Percentiles rank a stretch among this genome's conserved stretches.
phyloP scores from a whole-genome alignment of 2,113 vertebrate species.

The Rousettus leschenaultii region DNA sequence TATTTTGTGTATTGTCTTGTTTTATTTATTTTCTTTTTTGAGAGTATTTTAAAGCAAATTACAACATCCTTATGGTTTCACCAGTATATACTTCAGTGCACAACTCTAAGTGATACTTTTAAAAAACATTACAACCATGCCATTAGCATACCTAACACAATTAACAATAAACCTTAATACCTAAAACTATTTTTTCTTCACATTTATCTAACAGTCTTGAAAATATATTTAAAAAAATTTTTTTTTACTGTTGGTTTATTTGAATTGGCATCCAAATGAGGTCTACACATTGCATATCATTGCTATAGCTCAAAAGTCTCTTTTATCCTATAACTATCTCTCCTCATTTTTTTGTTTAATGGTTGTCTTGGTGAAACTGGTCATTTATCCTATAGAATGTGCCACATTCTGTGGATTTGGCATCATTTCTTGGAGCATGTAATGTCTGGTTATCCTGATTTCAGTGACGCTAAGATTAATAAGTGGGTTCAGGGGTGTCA shows the following conservation, averaged over 20 bases:
- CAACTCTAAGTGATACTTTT: background rate
- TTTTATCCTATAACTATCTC: background rate
- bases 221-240: no score
- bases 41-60: conserved; percentile 2
- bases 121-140: background rate
- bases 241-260: background rate
- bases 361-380: background rate
- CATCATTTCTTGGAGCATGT: background rate
- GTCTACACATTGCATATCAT: background rate
- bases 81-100: background rate
- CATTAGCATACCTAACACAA: background rate
- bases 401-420: background rate
- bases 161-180: background rate
- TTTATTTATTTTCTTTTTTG: background rate
- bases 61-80: background rate
- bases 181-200: background rate
- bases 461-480: background rate
- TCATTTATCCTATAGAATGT: background rate
- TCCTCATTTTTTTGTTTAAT: background rate
- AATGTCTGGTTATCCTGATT: background rate
- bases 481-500: background rate
- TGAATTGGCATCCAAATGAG: background rate
- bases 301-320: background rate
- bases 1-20: background rate
- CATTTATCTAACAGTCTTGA: background rate